Conservation (phyloP, 1,140 invertebrate genomes). For the Diprion similis region DNA sequence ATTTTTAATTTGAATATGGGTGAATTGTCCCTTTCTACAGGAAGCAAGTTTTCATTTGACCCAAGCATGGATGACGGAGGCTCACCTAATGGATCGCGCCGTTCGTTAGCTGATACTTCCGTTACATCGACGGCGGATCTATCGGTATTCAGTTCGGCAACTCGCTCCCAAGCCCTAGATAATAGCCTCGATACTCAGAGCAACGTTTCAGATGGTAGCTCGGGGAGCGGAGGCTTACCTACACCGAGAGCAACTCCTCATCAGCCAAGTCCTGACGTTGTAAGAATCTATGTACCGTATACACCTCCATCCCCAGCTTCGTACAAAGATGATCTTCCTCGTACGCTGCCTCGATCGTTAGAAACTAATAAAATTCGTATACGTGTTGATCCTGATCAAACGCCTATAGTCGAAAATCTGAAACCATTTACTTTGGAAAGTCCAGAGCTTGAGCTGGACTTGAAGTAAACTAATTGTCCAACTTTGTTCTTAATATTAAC, state of each 20-base stretch:
- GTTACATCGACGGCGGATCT: slow-evolving; percentile 84
- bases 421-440: slow-evolving; percentile 66
- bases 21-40: slow-evolving; percentile 45
- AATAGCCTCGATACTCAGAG: slow-evolving; percentile 79
- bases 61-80: slow-evolving; percentile 72
- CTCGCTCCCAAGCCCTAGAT: slow-evolving; percentile 74
- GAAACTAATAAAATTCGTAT: slow-evolving; percentile 72
- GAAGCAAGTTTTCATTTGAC: slow-evolving; percentile 73
- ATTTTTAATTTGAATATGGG: neutral
- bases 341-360: slow-evolving; percentile 56
- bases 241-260: slow-evolving; percentile 70
- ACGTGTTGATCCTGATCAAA: slow-evolving; percentile 71
- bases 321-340: slow-evolving; percentile 65
- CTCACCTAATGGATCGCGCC: slow-evolving; percentile 73
- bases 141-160: slow-evolving; percentile 78
- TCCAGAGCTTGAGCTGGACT: slow-evolving; percentile 61
- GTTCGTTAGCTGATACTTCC: slow-evolving; percentile 82
- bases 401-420: slow-evolving; percentile 73
- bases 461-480: slow-evolving; percentile 47
- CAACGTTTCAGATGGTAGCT: slow-evolving; percentile 72
- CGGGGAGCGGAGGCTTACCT: slow-evolving; percentile 68
- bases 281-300: slow-evolving; percentile 80
- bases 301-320: slow-evolving; percentile 61
- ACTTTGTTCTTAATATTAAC: slow-evolving; percentile 17
- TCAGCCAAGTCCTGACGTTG: slow-evolving; percentile 71